Percentiles rank a stretch among this genome's conserved stretches.
These are phyloP conservation scores for Acanthiza pusilla DNA, from an alignment of 2,797 vertebrate genomes.

Conservation along the genomic window DNA sequence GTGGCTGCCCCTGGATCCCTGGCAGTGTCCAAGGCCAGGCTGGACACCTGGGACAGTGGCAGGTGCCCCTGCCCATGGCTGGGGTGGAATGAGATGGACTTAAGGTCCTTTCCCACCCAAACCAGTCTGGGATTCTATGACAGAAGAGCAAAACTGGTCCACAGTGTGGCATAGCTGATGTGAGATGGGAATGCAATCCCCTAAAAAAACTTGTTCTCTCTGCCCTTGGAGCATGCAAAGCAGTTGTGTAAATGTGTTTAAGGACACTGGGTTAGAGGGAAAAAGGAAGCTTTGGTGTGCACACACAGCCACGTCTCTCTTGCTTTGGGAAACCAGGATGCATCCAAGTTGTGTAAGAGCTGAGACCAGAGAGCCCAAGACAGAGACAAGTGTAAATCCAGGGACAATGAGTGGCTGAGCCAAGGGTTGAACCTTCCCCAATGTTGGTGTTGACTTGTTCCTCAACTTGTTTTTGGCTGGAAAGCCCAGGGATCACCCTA, in stretches of 20 bases:
- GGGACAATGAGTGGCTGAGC: background rate
- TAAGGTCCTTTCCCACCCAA: background rate
- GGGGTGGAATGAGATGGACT: accelerated
- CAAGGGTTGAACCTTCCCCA: background rate
- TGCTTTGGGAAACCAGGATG: background rate
- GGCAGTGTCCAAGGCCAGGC: background rate
- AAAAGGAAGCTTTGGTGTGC: background rate
- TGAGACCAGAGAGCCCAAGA: background rate
- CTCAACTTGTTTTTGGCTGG: background rate
- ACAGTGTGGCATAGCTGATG: accelerated
- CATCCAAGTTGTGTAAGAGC: background rate
- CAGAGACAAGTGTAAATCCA: background rate
- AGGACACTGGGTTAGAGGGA: background rate
- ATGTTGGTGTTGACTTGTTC: accelerated
- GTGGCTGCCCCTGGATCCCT: background rate
- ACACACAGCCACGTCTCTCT: accelerated
- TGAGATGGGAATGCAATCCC: too few species aligned
- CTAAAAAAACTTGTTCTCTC: background rate
- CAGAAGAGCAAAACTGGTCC: background rate
- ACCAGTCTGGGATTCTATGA: background rate
- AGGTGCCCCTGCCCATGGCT: background rate
- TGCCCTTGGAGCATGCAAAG: background rate
- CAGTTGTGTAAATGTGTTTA: background rate
- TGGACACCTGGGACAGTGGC: accelerated
- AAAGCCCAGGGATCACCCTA: background rate